Base-by-base conservation (phyloP, 2,113 vertebrate genomes). In the Microcebus ravelobensis region DNA sequence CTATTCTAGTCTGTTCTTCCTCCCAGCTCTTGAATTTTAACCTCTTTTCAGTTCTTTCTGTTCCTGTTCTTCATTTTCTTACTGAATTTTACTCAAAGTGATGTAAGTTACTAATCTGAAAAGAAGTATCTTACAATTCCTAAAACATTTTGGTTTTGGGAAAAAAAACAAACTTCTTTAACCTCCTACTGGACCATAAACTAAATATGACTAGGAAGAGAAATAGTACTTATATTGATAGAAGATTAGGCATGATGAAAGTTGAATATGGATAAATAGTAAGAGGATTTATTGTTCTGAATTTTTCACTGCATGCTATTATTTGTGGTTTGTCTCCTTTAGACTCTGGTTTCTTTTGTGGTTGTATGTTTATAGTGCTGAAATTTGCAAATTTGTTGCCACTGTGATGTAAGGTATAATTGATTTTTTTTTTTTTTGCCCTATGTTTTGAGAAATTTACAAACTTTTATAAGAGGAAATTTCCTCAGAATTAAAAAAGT, bases 271-370 rank as follows among this genome's bases (percentile, higher is more conserved):
- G 31, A 70, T 88, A 65, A 73, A 80, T 63, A 82, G 45, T 77
- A 36, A 39, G 77, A 63, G 3, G 17, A 80, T 87, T 90, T 83
- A 31, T 34, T 27, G 8, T 21, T 57, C 45, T 57, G 29, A 94
- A 70, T 77, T 90, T 91, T 89, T 96, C 61, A 80, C 9, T 80
- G 31, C n/a, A 39, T 74, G 29, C 23, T 77, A 4, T 50, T 87
- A 76, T 93, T 83, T 85, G 65, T 96, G 59, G 31, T 90, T 93
- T 88, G 8, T 90, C 48, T 95, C 39, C 91, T 68, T 87, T 95
- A 94, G 27, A 36, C 14, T 61, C 59, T 65, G 13, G 7, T 87
- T 92, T 73, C 57, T 90, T 92, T 94, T 82, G 42, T 82, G 68
- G 23, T 81, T 39, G 31, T 76, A 25, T 67, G 82, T 65, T 73